These are phyloP conservation scores for Ianthella basta DNA, from an alignment of 37 sponge, comb jelly and placozoan genomes.

Conservation along the genomic window DNA sequence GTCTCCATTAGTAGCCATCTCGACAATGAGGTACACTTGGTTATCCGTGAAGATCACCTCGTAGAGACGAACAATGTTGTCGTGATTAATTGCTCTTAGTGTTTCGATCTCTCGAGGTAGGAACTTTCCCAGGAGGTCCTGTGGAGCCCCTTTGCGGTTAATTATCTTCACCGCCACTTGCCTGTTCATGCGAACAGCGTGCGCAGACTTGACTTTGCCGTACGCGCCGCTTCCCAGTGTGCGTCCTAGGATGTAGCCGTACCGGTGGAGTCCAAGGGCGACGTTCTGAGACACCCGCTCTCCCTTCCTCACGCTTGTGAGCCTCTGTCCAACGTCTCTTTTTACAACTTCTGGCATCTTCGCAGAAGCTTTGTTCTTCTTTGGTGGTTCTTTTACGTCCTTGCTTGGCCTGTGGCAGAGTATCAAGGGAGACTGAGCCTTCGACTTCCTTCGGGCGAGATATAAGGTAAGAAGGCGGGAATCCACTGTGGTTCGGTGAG, in stretches of 20 bases:
- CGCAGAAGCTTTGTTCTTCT: too few relatives aligned
- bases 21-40: conserved; percentile 84
- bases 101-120: conserved; percentile 89
- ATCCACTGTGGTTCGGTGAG: too few relatives aligned
- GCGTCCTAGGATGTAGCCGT: conserved; percentile 65
- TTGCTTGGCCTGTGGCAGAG: background rate
- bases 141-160: conserved; percentile 80
- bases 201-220: conserved; percentile 89
- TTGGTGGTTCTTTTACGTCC: background rate
- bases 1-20: conserved; percentile 90
- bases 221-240: conserved; percentile 92
- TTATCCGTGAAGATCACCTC: conserved; percentile 84
- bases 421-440: background rate
- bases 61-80: conserved; percentile 70
- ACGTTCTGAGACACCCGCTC: conserved; percentile 15
- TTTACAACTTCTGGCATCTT: too few relatives aligned
- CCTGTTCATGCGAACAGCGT: conserved; percentile 47
- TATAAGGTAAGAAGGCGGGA: too few relatives aligned
- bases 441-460: background rate
- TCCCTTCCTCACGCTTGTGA: background rate
- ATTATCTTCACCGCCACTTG: conserved; percentile 93
- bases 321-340: background rate
- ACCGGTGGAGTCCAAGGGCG: conserved; percentile 42
- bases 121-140: conserved; percentile 84
- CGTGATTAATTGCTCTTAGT: conserved; percentile 52